Evolutionary conservation across 2,888 invertebrate species (phyloP), one percentile per base, ranked within the genome.

Genomic region (Slavum lentiscoides): DNA sequence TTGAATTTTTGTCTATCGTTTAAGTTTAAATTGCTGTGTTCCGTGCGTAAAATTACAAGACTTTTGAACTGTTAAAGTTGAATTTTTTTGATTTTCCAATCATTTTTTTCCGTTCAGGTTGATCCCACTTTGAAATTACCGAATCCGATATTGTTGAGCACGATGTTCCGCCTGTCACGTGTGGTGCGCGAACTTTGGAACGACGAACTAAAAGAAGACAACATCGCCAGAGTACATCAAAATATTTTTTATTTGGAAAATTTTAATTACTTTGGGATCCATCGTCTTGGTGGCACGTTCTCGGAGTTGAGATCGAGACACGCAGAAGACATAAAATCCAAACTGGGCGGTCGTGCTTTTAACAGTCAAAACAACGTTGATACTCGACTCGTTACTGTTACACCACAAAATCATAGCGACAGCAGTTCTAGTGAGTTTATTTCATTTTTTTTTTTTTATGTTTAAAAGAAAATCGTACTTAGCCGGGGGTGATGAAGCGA

Each of bases 181-280:
- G 1, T 80, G n/a, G 0, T 80, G 23, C 66, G 62, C 13, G 55
- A 64, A 64, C 19, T 80, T n/a, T 66, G 58, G 39, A 66, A 23
- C 9, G 55, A 64, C 55, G 80, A 80, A 64, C 19, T 80, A 23
- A n/a, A 2, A 39, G 23, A 58, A 8, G 37, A 43, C 4, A 64
- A 72, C 7, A 1, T 55, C 8, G 13, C 55, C 13, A 61, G n/a
- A 72, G 43, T 72, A 19, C 39, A 72, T 15, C 23, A 43, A n/a
- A 58, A 72, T 72, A 64, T 80, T 30, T 80, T 80, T 72, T 80
- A 80, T 80, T 62, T 43, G 15, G 64, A 80, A 4, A 21, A 58
- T 5, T 80, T 55, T 9, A 72, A 80, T n/a, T 80, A 23, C 58
- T 64, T 70, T 43, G 80, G 72, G 23, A 72, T 64, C 0, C 64